phyloP scores from a whole-genome alignment of 2,888 invertebrate genomes.

The Euplagia quadripunctaria region DNA sequence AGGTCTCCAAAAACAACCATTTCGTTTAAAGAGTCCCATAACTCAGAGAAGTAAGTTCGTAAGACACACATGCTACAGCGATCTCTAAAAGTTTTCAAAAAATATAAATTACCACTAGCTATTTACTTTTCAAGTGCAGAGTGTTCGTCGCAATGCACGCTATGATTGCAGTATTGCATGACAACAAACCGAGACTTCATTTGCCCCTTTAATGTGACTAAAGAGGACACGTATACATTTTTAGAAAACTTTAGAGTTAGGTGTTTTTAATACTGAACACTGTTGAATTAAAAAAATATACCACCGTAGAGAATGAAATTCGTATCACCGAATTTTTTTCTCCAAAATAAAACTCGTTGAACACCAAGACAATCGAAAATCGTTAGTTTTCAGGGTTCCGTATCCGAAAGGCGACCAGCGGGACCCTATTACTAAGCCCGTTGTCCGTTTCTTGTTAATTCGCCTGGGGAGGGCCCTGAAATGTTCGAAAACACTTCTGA shows the following conservation, averaged over 20 bases:
- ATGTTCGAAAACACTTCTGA: no score
- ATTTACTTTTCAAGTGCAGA: conserved; percentile 53
- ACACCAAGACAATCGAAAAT: no score
- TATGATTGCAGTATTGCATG: conserved; percentile 80
- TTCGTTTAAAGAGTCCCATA: not conserved
- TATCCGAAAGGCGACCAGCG: no score
- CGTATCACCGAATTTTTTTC: no score
- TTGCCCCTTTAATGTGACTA: conserved; percentile 54
- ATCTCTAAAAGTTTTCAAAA: conserved; percentile 27
- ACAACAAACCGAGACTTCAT: conserved; percentile 59
- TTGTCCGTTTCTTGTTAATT: no score
- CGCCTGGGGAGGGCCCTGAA: no score
- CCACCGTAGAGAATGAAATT: not conserved
- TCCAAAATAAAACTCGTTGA: no score
- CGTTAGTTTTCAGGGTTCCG: no score
- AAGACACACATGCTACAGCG: not conserved
- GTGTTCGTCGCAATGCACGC: conserved; percentile 60
- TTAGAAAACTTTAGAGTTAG: conserved; percentile 12
- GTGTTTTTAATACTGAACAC: not conserved
- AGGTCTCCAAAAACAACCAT: not conserved
- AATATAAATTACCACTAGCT: conserved; percentile 27
- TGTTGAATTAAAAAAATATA: not conserved
- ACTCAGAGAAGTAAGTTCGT: not conserved
- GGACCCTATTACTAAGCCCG: no score
- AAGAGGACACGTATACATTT: conserved; percentile 41